A percentile compares a stretch with the other conserved stretches of the same genome.
phyloP scores from a whole-genome alignment of 2,888 invertebrate genomes.

The Diarsia mendica region DNA sequence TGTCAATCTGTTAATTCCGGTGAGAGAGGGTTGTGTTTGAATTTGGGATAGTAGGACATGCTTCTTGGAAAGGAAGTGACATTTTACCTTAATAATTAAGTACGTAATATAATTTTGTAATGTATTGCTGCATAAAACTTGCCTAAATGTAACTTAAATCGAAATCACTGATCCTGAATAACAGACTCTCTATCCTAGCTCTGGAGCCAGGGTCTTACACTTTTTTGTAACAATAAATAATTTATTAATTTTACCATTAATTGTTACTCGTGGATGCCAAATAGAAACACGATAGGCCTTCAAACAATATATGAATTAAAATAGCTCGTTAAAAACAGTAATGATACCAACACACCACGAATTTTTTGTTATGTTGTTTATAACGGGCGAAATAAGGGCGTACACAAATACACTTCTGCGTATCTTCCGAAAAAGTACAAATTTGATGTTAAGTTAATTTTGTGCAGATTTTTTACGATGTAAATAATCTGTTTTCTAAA shows the following conservation, averaged over 20 bases:
- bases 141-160: no score
- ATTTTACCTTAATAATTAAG: not conserved
- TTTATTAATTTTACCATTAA: not conserved
- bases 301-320: not conserved
- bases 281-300: not conserved
- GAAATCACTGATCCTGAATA: no score
- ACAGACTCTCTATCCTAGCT: no score
- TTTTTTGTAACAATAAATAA: no score
- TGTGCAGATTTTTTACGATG: not conserved
- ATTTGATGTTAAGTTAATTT: not conserved
- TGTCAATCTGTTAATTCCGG: constrained; percentile 63
- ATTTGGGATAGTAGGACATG: not conserved
- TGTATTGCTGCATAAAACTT: no score
- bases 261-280: not conserved
- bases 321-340: not conserved
- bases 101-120: no score
- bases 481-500: not conserved
- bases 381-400: not conserved
- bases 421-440: not conserved
- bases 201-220: no score
- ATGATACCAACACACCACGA: not conserved
- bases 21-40: constrained; percentile 5
- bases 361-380: not conserved
- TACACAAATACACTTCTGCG: not conserved
- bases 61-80: not conserved